Percentiles rank a stretch among this genome's conserved stretches.
Evolutionary conservation across 2,888 invertebrate genomes (phyloP).

Genomic region (Sympetrum striolatum): DNA sequence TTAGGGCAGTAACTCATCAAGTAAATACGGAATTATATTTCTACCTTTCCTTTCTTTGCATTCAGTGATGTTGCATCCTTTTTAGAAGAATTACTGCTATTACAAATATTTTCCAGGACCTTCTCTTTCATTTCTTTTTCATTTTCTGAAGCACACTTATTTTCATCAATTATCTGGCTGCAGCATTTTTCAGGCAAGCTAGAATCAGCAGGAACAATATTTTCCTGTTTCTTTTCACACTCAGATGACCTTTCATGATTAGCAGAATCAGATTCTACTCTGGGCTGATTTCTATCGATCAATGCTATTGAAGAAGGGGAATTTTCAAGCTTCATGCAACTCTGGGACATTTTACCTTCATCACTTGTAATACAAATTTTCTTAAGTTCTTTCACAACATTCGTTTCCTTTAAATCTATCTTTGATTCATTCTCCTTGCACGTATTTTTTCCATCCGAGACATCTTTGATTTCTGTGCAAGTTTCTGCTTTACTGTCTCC

Average conservation of each 20-base stretch:
- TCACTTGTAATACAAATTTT: background rate
- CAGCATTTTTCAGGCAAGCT: background rate
- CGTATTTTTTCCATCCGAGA: background rate
- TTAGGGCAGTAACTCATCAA: background rate
- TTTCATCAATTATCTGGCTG: background rate
- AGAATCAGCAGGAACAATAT: background rate
- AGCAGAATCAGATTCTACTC: background rate
- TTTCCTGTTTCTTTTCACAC: background rate
- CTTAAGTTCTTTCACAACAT: background rate
- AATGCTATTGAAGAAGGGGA: background rate
- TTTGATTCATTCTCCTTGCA: no score
- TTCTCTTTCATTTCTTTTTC: background rate
- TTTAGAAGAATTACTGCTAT: background rate
- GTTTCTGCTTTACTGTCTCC: background rate
- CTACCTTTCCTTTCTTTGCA: conserved; percentile 15
- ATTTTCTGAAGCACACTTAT: background rate
- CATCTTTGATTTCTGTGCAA: background rate
- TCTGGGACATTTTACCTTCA: background rate
- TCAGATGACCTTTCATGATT: background rate
- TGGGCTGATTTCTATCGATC: background rate
- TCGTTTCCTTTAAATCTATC: background rate
- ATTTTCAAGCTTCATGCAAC: background rate
- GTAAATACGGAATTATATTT: background rate
- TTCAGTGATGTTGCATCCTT: background rate
- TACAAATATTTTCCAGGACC: background rate